These are phyloP conservation scores for Gila orcuttii DNA, from an alignment of 2,113 vertebrate genomes.

Conservation along the genomic window DNA sequence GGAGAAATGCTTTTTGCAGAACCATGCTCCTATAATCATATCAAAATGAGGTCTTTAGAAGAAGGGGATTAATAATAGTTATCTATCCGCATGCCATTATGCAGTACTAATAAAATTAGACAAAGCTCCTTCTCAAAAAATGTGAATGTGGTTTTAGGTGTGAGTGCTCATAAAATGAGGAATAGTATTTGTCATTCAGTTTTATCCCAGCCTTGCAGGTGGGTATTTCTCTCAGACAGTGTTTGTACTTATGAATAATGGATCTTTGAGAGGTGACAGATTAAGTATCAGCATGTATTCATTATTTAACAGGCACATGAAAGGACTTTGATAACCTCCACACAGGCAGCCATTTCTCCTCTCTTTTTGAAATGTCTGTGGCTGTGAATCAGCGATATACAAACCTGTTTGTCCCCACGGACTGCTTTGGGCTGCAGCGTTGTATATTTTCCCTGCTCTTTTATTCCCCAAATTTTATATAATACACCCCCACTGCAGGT, in stretches of 20 bases:
- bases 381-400: conserved; percentile 44
- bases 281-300: conserved; percentile 59
- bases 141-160: conserved; percentile 21
- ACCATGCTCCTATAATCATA: background rate
- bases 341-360: conserved; percentile 54
- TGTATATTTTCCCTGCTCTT: conserved; percentile 32
- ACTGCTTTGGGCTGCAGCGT: conserved; percentile 21
- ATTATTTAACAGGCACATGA: conserved; percentile 59
- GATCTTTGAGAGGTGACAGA: conserved; percentile 57
- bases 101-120: conserved; percentile 21
- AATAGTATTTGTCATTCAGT: conserved; percentile 36
- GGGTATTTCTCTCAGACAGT: conserved; percentile 52
- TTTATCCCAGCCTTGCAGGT: conserved; percentile 49
- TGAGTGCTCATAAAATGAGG: conserved; percentile 1
- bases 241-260: conserved; percentile 61
- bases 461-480: background rate
- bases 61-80: conserved; percentile 16
- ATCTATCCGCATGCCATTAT: conserved; percentile 16
- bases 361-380: conserved; percentile 43
- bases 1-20: conserved; percentile 1
- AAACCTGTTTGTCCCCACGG: conserved; percentile 26
- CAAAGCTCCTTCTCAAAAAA: background rate
- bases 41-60: conserved; percentile 10
- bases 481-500: background rate
- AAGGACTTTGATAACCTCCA: conserved; percentile 58